These are phyloP conservation scores for Lutraria lutraria DNA, from an alignment of 2,888 invertebrate species.

Conservation along the genomic window DNA sequence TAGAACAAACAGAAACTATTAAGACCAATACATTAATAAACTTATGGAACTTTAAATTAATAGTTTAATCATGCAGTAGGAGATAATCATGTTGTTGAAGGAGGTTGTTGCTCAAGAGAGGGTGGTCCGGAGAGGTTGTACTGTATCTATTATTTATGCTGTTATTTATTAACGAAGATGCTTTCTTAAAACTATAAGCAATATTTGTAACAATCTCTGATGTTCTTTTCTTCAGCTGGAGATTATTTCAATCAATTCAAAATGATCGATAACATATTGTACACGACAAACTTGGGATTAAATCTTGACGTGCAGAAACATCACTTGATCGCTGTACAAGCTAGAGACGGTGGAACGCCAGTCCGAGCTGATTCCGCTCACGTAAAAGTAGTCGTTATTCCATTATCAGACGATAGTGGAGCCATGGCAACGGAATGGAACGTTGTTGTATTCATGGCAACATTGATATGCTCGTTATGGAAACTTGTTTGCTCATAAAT, in stretches of 20 bases:
- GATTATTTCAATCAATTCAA: constrained; percentile 35
- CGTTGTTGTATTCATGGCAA: not conserved
- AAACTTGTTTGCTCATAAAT: not conserved
- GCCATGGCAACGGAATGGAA: not conserved
- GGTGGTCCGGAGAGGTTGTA: too few species aligned
- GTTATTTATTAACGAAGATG: too few species aligned
- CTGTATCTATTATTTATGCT: too few species aligned
- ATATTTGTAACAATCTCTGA: not conserved
- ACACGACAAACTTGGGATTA: constrained; percentile 34
- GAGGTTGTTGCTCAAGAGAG: too few species aligned
- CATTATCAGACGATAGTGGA: not conserved
- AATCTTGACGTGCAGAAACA: not conserved
- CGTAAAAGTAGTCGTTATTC: constrained; percentile 9
- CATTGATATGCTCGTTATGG: not conserved
- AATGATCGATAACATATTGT: constrained; percentile 16
- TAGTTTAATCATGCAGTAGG: too few species aligned
- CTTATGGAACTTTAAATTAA: too few species aligned
- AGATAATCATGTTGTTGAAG: too few species aligned
- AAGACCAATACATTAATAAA: too few species aligned
- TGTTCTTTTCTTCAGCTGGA: constrained; percentile 29
- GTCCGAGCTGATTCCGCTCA: constrained; percentile 38
- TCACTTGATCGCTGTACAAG: constrained; percentile 39
- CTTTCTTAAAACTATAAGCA: too few species aligned
- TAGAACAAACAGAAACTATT: too few species aligned
- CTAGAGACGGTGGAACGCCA: constrained; percentile 37